Percentiles rank a stretch among this genome's conserved stretches.
These are phyloP conservation scores for Melopsittacus undulatus DNA, from an alignment of 2,797 vertebrate genomes.

Conservation along the genomic window DNA sequence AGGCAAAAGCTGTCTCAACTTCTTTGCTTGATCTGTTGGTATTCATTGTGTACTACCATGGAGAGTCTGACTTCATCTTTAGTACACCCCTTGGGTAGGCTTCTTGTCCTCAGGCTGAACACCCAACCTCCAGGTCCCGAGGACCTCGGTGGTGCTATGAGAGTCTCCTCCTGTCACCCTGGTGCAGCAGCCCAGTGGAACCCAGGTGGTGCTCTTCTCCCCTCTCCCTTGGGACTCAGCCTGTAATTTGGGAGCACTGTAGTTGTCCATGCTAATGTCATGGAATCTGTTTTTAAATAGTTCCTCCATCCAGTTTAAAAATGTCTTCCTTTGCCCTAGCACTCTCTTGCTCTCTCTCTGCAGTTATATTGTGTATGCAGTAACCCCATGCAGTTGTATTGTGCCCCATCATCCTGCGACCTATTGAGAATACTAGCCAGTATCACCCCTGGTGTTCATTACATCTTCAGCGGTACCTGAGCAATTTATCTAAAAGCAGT, in stretches of 20 bases:
- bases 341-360: not conserved
- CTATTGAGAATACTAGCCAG: not conserved
- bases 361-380: not conserved
- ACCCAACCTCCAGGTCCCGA: too few relatives aligned
- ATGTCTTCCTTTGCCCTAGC: not conserved
- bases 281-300: not conserved
- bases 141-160: not conserved
- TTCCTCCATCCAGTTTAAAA: not conserved
- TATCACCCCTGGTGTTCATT: not conserved
- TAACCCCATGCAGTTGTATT: not conserved
- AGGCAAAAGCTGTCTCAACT: not conserved
- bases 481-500: not conserved
- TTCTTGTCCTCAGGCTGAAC: not conserved
- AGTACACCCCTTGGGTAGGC: not conserved
- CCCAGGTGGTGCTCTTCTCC: accelerated
- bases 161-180: not conserved
- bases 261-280: accelerated
- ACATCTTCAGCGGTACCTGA: not conserved
- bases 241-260: not conserved
- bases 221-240: not conserved
- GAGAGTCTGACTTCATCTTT: not conserved
- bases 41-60: accelerated
- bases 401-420: not conserved
- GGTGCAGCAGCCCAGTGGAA: not conserved
- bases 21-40: not conserved